Conservation (phyloP, 2,113 vertebrate genomes). For the Coracopsis vasa region DNA sequence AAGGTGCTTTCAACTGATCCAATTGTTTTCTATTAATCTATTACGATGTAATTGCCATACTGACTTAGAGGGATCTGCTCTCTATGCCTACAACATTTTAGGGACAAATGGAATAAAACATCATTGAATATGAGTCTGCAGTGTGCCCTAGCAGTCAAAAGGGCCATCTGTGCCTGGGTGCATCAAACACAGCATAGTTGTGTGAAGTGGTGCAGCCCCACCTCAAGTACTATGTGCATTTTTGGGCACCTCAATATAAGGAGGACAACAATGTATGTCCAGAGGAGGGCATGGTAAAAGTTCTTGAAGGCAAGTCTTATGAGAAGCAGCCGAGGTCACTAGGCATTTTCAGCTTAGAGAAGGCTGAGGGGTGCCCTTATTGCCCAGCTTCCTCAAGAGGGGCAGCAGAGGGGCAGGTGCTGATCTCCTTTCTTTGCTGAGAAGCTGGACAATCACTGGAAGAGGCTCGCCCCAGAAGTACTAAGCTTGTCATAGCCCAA, state of each 20-base stretch:
- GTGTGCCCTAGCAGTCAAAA: background rate
- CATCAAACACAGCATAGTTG: background rate
- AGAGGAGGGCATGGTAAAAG: background rate
- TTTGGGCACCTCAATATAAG: background rate
- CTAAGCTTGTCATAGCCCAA: background rate
- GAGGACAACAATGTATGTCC: background rate
- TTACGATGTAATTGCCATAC: background rate
- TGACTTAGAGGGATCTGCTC: background rate
- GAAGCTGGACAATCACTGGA: background rate
- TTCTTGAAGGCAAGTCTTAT: background rate
- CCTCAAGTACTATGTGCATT: background rate
- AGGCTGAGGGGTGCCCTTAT: background rate
- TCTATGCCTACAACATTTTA: background rate
- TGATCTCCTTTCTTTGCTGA: background rate
- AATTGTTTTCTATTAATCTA: background rate
- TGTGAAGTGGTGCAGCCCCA: background rate
- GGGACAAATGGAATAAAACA: background rate
- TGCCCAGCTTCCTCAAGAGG: background rate
- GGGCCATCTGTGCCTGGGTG: background rate
- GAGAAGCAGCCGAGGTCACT: background rate
- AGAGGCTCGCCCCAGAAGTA: background rate
- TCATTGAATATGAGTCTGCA: background rate
- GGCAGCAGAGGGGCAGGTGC: background rate
- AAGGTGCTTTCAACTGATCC: background rate
- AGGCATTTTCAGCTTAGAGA: background rate